Evolutionary conservation across 2,888 invertebrate genomes (phyloP), one percentile per base, ranked within the genome.

Genomic region (Hoplodrina blanda): DNA sequence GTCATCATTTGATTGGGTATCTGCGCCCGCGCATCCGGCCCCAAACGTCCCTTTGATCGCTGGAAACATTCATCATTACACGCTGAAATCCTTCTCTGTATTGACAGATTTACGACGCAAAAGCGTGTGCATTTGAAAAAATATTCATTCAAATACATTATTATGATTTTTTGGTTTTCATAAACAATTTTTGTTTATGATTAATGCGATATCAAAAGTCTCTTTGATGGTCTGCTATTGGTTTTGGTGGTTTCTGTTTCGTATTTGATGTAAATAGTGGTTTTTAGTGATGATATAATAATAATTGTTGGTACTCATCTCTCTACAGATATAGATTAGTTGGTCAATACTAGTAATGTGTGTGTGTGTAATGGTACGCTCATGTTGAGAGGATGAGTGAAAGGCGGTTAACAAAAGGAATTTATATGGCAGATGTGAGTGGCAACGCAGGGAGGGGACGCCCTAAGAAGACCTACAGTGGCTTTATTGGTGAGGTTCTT

Each of bases 21-120:
- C 74, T 69, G 76, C 78, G 77, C 61, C 70, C 63, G 72, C 74
- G 78, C 79, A 77, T 82, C 84, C 82, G 81, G 78, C 83, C 81
- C 62, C 75, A 79, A 79, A 74, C 78, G 69, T 74, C 77, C 70
- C 86, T 89, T 89, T 89, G 89, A 89, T 84, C 84, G 72, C 75
- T 84, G 88, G 87, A 84, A 85, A 82, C 88, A 87, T 89, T 78
- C 86, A 88, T 89, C 88, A 89, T 83, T 69, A 68, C 72, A 60
- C 63, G 67, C 81, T 77, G 80, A 84, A 84, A 72, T 65, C 77
- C 78, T 75, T 52, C 67, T 76, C 76, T 88, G 88, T 88, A 89
- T 89, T 89, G 88, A 89, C 88, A 85, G 87, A 85, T 89, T 89
- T 88, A 89, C 85, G 87, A 87, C 81, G 49, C 67, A 70, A 74